A percentile compares a stretch with the other conserved stretches of the same genome.
Conservation (phyloP, 64 coral and sea anemone species). For the Montipora capricornis region DNA sequence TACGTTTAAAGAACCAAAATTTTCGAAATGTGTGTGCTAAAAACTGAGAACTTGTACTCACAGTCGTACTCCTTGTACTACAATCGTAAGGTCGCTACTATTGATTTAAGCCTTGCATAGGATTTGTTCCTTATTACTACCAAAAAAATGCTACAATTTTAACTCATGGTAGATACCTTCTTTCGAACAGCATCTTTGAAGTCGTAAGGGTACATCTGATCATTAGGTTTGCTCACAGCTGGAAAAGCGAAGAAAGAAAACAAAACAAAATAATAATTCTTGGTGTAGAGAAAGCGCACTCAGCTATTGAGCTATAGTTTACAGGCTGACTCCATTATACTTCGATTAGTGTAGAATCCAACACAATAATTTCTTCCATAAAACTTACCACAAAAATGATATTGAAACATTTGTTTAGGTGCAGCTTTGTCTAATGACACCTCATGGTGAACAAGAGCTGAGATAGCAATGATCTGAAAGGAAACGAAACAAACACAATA, state of each 20-base stretch:
- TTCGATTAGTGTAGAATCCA: no score
- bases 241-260: neutral
- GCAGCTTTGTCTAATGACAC: slow-evolving; percentile 87
- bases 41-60: no score
- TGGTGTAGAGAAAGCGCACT: no score
- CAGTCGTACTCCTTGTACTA: no score
- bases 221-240: slow-evolving; percentile 95
- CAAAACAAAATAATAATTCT: no score
- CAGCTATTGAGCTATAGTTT: no score
- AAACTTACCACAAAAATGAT: slow-evolving; percentile 92
- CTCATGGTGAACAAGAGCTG: slow-evolving; percentile 87
- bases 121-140: no score
- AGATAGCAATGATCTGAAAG: slow-evolving; percentile 68
- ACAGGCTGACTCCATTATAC: no score
- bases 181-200: slow-evolving; percentile 90
- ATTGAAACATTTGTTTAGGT: slow-evolving; percentile 94
- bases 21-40: no score
- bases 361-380: neutral
- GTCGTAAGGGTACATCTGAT: slow-evolving; percentile 94
- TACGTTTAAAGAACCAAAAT: no score
- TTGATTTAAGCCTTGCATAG: no score
- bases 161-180: slow-evolving; percentile 46
- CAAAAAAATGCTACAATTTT: neutral
- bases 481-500: neutral
- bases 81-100: no score